A percentile compares a stretch with the other conserved stretches of the same genome.
Conservation (phyloP, 2,113 vertebrate species). For the Sinocyclocheilus anophthalmus region DNA sequence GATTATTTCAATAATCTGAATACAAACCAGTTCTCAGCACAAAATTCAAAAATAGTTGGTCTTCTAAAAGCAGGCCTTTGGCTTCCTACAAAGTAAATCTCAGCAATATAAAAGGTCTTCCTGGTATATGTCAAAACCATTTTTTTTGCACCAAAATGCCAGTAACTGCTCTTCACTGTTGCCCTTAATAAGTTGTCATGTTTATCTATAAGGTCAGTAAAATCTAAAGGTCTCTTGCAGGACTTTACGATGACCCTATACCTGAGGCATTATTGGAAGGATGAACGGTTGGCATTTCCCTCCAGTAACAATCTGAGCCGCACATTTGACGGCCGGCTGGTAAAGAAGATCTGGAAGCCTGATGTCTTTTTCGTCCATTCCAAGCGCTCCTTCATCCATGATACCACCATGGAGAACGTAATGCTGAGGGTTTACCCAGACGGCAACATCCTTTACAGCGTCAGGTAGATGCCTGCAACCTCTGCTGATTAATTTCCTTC, state of each 20-base stretch:
- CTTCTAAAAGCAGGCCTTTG: neutral
- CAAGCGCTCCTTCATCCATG: conserved; percentile 92
- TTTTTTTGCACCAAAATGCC: neutral
- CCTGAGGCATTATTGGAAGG: conserved; percentile 95
- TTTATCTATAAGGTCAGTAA: conserved; percentile 10
- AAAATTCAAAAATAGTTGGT: neutral
- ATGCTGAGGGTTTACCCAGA: conserved; percentile 88
- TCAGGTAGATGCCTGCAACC: conserved; percentile 73
- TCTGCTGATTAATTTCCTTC: neutral
- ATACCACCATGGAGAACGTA: conserved; percentile 89
- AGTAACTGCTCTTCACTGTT: neutral
- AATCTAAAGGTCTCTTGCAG: conserved; percentile 64
- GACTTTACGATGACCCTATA: conserved; percentile 96
- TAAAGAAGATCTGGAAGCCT: conserved; percentile 93
- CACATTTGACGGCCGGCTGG: conserved; percentile 88
- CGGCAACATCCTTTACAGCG: conserved; percentile 89
- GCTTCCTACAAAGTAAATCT: neutral
- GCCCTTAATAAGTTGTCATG: neutral
- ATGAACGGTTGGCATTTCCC: conserved; percentile 88
- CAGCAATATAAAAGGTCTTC: neutral
- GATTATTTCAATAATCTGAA: neutral
- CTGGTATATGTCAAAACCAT: neutral
- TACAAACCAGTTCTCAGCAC: neutral
- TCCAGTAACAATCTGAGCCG: conserved; percentile 87
- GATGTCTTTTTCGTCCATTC: conserved; percentile 94